Base-by-base conservation (phyloP, 2,888 invertebrate genomes). In the Blastobasis adustella region DNA sequence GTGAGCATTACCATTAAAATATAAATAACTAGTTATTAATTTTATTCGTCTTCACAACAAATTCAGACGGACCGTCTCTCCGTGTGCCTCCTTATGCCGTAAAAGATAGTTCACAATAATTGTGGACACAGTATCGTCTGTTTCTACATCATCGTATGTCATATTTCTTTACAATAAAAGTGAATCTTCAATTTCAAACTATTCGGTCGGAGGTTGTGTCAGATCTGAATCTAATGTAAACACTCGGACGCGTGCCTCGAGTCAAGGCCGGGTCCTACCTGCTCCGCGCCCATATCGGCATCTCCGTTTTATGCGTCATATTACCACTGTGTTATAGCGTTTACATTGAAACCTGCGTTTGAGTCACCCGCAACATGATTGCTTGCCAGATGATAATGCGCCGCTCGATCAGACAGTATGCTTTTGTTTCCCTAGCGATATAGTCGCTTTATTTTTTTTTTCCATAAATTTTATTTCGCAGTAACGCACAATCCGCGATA, bases 321-420 rank as follows among this genome's bases (percentile, higher is more conserved):
- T 55, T 63, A 66, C 73, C 69, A 69, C 75, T 71, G 69, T 63
- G 69, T 66, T 71, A 73, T 73, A 75, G 67, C 82, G 78, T 82
- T 83, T 80, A 79, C 79, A 74, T 67, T 79, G 72, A 73, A 78
- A 76, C 71, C 74, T 75, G 76, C 69, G 77, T 61, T 65, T 86
- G 86, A 85, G 73, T 87, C 85, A 85, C 65, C 63, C 61, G 57
- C 60, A 58, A 55, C 53, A 62, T 69, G 60, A 56, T 72, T 63
- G 71, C 71, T 72, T 63, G 71, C 71, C 72, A 73, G 74, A 74
- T 82, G 80, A 81, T 81, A 76, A 74, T 67, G 63, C 70, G 66
- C 63, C 61, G 67, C 72, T 76, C 73, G 70, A 69, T 72, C 67
- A 62, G 64, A 63, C 73, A 82, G 81, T 84, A 65, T 52, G 65